Conservation (phyloP, 2,113 vertebrate genomes). For the Psittacara wagleri region DNA sequence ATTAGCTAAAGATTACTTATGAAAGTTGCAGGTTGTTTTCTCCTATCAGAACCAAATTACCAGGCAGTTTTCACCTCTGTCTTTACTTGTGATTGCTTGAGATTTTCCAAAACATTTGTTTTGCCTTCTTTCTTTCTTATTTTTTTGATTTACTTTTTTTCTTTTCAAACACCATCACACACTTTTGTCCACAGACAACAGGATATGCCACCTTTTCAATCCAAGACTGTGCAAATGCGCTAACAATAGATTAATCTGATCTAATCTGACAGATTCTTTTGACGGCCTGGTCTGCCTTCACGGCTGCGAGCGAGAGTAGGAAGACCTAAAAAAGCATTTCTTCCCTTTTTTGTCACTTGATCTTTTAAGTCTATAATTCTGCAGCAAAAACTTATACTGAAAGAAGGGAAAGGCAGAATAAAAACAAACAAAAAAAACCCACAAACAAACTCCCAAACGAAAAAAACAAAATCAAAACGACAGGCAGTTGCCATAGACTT, state of each 20-base stretch:
- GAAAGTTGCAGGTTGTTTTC: slow-evolving; percentile 26
- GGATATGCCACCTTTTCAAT: neutral
- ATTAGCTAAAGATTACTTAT: slow-evolving; percentile 56
- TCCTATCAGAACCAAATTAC: neutral
- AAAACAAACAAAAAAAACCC: neutral
- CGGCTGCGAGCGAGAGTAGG: neutral
- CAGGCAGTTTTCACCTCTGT: slow-evolving; percentile 4
- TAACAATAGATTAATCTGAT: neutral
- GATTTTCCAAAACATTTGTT: neutral
- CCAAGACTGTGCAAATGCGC: neutral
- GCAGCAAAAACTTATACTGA: neutral
- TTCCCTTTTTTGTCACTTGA: neutral
- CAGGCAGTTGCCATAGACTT: accelerated
- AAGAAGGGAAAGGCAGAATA: neutral
- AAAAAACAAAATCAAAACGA: neutral
- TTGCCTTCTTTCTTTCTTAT: neutral
- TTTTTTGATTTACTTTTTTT: accelerated
- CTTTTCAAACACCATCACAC: neutral
- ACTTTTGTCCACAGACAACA: neutral
- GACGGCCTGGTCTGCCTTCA: neutral
- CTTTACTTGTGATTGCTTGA: neutral
- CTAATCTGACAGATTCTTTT: neutral
- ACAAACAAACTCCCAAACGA: no score
- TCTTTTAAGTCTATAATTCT: neutral
- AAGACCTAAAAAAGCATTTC: neutral